Evolutionary conservation across 2,888 invertebrate species (phyloP).

Genomic region (Amblyteles armatorius): DNA sequence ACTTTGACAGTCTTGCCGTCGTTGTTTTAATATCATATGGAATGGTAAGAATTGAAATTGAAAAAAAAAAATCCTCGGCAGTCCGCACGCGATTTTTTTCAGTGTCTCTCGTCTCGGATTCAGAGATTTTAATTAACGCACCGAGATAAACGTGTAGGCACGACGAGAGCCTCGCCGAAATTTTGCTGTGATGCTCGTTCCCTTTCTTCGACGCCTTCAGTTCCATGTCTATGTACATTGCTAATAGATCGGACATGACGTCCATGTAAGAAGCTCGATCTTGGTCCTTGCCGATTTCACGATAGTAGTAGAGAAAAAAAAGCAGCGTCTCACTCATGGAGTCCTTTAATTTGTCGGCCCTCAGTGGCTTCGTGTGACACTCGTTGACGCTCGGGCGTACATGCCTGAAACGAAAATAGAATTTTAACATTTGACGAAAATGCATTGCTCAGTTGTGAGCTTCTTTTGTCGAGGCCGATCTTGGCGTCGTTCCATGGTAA

Average conservation of each 20-base stretch:
- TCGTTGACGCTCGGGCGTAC: conserved; percentile 81
- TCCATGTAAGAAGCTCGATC: conserved; percentile 82
- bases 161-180: conserved; percentile 79
- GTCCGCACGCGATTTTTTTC: too few relatives aligned
- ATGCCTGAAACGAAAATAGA: conserved; percentile 80
- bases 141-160: conserved; percentile 81
- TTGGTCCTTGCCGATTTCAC: conserved; percentile 77
- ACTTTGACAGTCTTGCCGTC: too few relatives aligned
- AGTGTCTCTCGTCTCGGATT: background rate
- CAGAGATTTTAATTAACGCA: conserved; percentile 63
- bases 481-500: conserved; percentile 40
- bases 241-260: conserved; percentile 84
- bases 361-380: conserved; percentile 82
- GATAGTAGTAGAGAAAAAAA: conserved; percentile 83
- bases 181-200: conserved; percentile 77
- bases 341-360: conserved; percentile 83
- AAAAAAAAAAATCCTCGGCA: too few relatives aligned
- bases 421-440: background rate
- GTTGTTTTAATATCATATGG: too few relatives aligned
- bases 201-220: conserved; percentile 82
- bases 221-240: conserved; percentile 84
- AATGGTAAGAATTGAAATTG: too few relatives aligned
- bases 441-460: background rate
- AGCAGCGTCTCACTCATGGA: conserved; percentile 82
- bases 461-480: background rate